Evolutionary conservation across 2,888 invertebrate genomes (phyloP), one percentile per base, ranked within the genome.

Genomic region (Caenorhabditis drosophilae): DNA sequence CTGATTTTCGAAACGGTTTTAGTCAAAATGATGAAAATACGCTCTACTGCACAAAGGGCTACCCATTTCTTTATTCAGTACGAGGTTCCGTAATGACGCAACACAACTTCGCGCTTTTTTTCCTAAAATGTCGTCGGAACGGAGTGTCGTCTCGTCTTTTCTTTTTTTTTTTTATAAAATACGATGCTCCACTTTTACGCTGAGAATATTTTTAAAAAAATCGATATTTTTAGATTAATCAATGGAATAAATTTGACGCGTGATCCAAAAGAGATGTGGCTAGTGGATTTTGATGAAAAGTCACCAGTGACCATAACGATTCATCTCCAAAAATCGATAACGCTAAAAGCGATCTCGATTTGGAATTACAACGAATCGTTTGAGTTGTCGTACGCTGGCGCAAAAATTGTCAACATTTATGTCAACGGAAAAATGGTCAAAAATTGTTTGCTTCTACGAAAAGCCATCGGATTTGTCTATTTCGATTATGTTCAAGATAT

Each of bases 281-380:
- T 86, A 70, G 76, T 84, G 56, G 83, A 66, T 7, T 78, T 71
- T 47, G 67, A 71, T 49, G 84, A 85, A 52, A 60, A 63, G 6
- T 18, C 84, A 54, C 58, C 60, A 6, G 22, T 67, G 2, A 52
- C 70, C 1, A 69, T 70, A 22, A 59, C 70, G n/a, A 40, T 79
- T 34, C 73, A 60, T 9, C 79, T 79, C 54, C 25, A 46, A 1
- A 56, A 66, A 42, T 52, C 70, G 0, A 38, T 66, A 11, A 41
- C 55, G 2, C 45, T 77, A 4, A 48, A 53, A 25, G 87, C 90
- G 50, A 85, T 92, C 25, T 87, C 89, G 48, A 79, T 92, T 45
- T 92, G 91, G 91, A 92, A 92, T 85, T 92, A 91, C 85, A 92
- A 92, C 84, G 89, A 88, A 55, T 89, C 88, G 71, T 86, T 89